phyloP scores from a whole-genome alignment of 1,140 invertebrate genomes.

The Arctopsyche grandis region DNA sequence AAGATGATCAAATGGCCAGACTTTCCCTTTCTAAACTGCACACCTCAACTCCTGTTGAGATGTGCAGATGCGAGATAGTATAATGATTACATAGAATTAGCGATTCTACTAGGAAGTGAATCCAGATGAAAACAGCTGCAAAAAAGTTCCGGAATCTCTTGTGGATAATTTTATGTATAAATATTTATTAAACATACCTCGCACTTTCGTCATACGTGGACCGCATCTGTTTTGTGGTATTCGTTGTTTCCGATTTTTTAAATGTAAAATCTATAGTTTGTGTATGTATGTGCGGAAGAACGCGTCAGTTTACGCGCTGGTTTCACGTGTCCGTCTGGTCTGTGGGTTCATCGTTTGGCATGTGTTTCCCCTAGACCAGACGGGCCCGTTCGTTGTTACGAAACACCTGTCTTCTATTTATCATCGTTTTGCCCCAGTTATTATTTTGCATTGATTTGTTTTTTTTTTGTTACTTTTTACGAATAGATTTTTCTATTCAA shows the following conservation, averaged over 20 bases:
- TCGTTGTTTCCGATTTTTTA: background rate
- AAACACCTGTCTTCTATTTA: constrained; percentile 23
- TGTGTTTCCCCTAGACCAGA: background rate
- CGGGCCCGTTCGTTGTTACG: background rate
- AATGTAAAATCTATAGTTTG: too few species aligned
- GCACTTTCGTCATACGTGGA: background rate
- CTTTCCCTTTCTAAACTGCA: too few species aligned
- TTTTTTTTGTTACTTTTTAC: background rate
- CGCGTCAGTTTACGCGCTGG: background rate
- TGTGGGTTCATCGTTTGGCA: background rate
- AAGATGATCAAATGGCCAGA: too few species aligned
- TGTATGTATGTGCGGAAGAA: constrained; percentile 6
- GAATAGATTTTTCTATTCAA: background rate
- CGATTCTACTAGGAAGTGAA: too few species aligned
- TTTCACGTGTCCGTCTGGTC: constrained; percentile 15
- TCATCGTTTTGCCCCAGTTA: constrained; percentile 22
- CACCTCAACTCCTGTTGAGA: too few species aligned
- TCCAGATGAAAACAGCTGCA: too few species aligned
- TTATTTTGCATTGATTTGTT: too few species aligned
- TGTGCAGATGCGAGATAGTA: too few species aligned
- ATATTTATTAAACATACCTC: too few species aligned
- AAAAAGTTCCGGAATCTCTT: too few species aligned
- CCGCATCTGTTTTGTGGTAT: background rate
- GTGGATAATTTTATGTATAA: too few species aligned
- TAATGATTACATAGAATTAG: too few species aligned